Evolutionary conservation across 2,888 invertebrate genomes (phyloP), one percentile per base, ranked within the genome.

Genomic region (Lepas anatifera): DNA sequence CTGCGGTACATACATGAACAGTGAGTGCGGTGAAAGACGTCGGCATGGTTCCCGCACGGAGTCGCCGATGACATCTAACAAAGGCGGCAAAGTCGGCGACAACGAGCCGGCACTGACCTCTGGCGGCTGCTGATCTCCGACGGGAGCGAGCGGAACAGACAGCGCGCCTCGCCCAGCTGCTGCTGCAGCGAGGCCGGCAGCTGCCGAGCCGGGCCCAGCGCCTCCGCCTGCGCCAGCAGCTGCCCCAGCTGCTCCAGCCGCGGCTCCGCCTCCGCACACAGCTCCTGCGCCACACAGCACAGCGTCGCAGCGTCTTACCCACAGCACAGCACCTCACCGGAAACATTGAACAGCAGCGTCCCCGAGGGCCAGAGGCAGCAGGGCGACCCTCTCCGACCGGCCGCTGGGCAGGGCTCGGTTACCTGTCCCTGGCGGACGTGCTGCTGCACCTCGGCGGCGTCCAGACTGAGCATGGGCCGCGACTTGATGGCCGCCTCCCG

Each of bases 151-250:
- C 87, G 84, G 58, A 90, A 82, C 37, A 94, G 79, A 0, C 91
- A 89, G 72, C 87, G 87, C 0, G 89, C 91, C 79, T 92, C 92
- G 64, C 92, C 92, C 6, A 94, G 82, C 85, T 91, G 89, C 80
- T 94, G 93, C 71, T 87, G 82, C 69, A 94, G 79, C 0, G 89
- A 87, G 41, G 90, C 87, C 0, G 93, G 92, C 79, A 93, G 85
- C 18, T 88, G 87, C 68, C 90, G 73, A 0, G 63, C 66, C 72
- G 32, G 72, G 7, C 68, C 52, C 48, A 52, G 50, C 2, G 22
- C 68, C 25, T 68, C 68, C 50, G 48, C 37, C 16, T 50, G 32
- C 18, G 48, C 37, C 22, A 68, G 32, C 39, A 68, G 48, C 48
- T 27, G 32, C 41, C 13, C 35, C 48, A 68, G 48, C 48, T 4